Conservation (phyloP, 1,140 invertebrate species). For the Augochlora pura region DNA sequence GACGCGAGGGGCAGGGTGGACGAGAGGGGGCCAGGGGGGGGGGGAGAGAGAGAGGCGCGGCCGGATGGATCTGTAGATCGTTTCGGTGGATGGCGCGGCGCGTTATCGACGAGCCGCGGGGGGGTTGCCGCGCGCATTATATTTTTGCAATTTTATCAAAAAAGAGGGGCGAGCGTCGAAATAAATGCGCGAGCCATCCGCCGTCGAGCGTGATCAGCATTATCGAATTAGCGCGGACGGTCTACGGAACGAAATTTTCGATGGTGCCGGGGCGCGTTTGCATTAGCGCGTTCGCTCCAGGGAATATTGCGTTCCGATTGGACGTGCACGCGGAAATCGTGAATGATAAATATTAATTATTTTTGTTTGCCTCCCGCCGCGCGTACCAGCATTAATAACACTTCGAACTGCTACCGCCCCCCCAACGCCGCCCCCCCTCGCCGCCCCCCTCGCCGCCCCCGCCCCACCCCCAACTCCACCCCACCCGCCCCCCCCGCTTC, state of each 20-base stretch:
- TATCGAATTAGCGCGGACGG: constrained; percentile 75
- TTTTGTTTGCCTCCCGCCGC: constrained; percentile 79
- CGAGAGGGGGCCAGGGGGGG: background rate
- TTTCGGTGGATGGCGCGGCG: constrained; percentile 36
- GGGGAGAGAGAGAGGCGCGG: background rate
- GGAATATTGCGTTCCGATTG: constrained; percentile 74
- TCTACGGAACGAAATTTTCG: constrained; percentile 73
- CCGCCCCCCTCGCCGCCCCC: no score
- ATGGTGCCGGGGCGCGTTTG: constrained; percentile 59
- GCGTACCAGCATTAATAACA: constrained; percentile 79
- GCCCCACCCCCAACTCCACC: no score
- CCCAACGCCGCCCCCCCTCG: background rate
- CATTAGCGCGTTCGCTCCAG: constrained; percentile 55
- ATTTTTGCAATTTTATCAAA: constrained; percentile 52
- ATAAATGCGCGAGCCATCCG: constrained; percentile 54
- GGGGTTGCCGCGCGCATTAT: constrained; percentile 40
- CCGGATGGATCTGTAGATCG: constrained; percentile 34
- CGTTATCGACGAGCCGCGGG: constrained; percentile 43
- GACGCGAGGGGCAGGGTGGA: no score
- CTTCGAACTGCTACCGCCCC: constrained; percentile 65
- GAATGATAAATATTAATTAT: constrained; percentile 81
- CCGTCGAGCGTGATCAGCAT: constrained; percentile 75
- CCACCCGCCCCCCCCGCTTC: constrained; percentile 1
- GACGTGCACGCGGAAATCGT: constrained; percentile 76
- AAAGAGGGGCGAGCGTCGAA: constrained; percentile 43